A percentile compares a stretch with the other conserved stretches of the same genome.
Conservation (phyloP, 2,113 vertebrate species). For the Addax nasomaculatus region DNA sequence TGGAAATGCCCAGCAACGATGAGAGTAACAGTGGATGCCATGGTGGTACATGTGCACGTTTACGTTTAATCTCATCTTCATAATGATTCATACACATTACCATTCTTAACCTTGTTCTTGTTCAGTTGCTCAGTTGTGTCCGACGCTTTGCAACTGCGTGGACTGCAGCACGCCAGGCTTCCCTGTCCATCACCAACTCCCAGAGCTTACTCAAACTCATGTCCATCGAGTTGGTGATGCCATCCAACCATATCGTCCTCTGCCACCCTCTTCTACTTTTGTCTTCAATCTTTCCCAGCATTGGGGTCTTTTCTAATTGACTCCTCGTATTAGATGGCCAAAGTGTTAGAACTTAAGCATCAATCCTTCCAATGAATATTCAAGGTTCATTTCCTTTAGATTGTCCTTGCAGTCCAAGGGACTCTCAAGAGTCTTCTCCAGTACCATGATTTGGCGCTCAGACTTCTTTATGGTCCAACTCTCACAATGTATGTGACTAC, state of each 20-base stretch:
- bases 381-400: neutral
- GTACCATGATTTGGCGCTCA: neutral
- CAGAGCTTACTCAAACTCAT: neutral
- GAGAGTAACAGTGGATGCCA: neutral
- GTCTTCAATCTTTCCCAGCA: neutral
- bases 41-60: too few species aligned
- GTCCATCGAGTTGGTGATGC: neutral
- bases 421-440: neutral
- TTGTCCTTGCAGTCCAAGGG: neutral
- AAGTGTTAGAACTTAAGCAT: neutral
- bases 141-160: fast-evolving
- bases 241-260: neutral
- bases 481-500: neutral
- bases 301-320: neutral
- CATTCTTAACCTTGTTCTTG: neutral
- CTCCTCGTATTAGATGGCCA: neutral
- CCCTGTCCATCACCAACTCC: neutral
- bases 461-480: neutral
- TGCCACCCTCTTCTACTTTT: neutral
- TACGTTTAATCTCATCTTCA: neutral
- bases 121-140: neutral
- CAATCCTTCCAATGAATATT: neutral
- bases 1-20: neutral
- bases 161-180: neutral
- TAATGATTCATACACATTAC: fast-evolving